These are phyloP conservation scores for Neomicropteryx cornuta DNA, from an alignment of 1,140 invertebrate species.

Conservation along the genomic window DNA sequence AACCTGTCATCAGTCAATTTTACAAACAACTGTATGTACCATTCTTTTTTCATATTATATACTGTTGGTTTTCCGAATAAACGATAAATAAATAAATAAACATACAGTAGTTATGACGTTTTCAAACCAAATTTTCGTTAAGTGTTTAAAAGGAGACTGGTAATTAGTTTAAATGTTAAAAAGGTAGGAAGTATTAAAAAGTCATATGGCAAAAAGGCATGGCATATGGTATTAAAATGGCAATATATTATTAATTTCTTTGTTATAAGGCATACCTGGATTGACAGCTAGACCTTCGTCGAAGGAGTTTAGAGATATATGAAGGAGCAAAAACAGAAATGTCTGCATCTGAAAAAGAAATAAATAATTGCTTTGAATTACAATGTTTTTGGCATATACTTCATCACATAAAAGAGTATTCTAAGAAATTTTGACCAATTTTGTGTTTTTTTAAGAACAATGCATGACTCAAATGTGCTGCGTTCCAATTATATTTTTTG, in stretches of 20 bases:
- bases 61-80: no score
- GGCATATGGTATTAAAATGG: conserved; percentile 7
- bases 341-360: conserved; percentile 22
- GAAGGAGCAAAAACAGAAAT: conserved; percentile 25
- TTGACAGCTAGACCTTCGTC: conserved; percentile 34
- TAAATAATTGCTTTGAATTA: neutral
- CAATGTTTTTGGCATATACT: neutral
- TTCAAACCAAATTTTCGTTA: no score
- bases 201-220: no score
- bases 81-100: no score
- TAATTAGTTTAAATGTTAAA: no score
- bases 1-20: no score
- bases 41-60: no score
- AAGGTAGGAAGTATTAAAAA: no score
- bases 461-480: neutral
- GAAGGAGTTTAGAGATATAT: conserved; percentile 33
- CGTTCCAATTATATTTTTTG: neutral
- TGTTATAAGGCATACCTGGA: conserved; percentile 29
- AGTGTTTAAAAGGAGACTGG: no score
- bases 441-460: neutral
- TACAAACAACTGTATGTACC: no score
- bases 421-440: neutral
- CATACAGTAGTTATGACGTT: no score
- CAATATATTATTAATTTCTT: conserved; percentile 5
- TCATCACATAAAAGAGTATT: neutral